Evolutionary conservation across 2,888 invertebrate genomes (phyloP).

Genomic region (Cephus sareptanus): DNA sequence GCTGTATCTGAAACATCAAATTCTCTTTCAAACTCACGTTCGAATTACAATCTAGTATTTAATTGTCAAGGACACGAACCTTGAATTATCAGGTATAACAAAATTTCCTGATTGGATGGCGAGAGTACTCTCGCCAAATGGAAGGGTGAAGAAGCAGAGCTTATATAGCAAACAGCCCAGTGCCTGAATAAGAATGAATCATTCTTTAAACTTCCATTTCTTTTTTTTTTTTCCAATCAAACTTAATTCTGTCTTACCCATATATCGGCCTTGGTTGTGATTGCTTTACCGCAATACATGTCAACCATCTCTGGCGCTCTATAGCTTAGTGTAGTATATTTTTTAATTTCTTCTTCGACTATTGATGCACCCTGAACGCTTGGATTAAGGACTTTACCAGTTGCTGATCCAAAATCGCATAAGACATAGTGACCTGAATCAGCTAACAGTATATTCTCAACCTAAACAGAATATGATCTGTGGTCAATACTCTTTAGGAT

Average conservation of each 20-base stretch:
- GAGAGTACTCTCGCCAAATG: constrained; percentile 92
- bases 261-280: constrained; percentile 89
- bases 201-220: neutral
- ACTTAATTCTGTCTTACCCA: constrained; percentile 72
- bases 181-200: constrained; percentile 70
- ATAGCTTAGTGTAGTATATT: constrained; percentile 91
- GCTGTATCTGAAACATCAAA: constrained; percentile 66
- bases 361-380: constrained; percentile 74
- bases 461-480: constrained; percentile 65
- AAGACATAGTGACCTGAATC: constrained; percentile 85
- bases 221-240: neutral
- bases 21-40: neutral
- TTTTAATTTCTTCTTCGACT: constrained; percentile 87
- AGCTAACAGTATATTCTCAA: constrained; percentile 87
- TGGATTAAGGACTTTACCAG: constrained; percentile 81
- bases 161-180: constrained; percentile 90
- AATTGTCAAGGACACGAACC: constrained; percentile 63
- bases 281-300: constrained; percentile 83
- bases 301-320: constrained; percentile 95
- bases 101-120: constrained; percentile 92
- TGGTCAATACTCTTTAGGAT: neutral
- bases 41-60: neutral
- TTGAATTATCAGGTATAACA: constrained; percentile 83
- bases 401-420: constrained; percentile 95
- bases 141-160: constrained; percentile 88